A percentile compares a stretch with the other conserved stretches of the same genome.
Evolutionary conservation across 2,888 invertebrate genomes (phyloP).

Genomic region (Andrena flavipes): DNA sequence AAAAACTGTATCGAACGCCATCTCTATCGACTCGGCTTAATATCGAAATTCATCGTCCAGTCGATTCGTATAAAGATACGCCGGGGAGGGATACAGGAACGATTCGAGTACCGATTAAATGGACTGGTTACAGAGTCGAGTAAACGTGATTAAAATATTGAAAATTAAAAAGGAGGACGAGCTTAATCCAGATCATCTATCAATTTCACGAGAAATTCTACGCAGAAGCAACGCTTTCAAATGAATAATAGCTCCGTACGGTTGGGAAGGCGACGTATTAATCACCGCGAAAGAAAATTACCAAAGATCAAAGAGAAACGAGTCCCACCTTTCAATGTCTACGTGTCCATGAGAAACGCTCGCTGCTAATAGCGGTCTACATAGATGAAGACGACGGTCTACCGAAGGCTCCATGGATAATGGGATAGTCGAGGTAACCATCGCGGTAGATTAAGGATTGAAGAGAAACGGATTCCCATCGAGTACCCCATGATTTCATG

Average conservation of each 20-base stretch:
- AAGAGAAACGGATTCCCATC: conserved; percentile 30
- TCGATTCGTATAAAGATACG: conserved; percentile 19
- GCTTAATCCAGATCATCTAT: too few species aligned
- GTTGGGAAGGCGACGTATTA: background rate
- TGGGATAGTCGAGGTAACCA: conserved; percentile 30
- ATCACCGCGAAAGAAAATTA: background rate
- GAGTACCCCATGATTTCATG: conserved; percentile 20
- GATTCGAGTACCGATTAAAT: too few species aligned
- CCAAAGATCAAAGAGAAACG: conserved; percentile 1
- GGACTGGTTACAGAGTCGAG: too few species aligned
- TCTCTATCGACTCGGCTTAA: conserved; percentile 11
- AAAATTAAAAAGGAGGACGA: too few species aligned
- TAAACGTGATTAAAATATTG: too few species aligned
- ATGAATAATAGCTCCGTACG: too few species aligned
- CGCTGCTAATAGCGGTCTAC: background rate
- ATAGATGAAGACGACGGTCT: background rate
- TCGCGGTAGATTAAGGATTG: conserved; percentile 9
- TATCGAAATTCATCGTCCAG: conserved; percentile 8
- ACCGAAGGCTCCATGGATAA: conserved; percentile 1
- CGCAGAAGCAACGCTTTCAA: too few species aligned
- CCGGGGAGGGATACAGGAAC: too few species aligned
- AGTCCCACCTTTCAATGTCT: background rate
- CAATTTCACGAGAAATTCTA: background rate
- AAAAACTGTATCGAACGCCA: conserved; percentile 47
- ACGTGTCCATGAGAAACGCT: conserved; percentile 1